A percentile compares a stretch with the other conserved stretches of the same genome.
These are phyloP conservation scores for Ophonus ardosiacus DNA, from an alignment of 2,888 invertebrate species.

Conservation along the genomic window DNA sequence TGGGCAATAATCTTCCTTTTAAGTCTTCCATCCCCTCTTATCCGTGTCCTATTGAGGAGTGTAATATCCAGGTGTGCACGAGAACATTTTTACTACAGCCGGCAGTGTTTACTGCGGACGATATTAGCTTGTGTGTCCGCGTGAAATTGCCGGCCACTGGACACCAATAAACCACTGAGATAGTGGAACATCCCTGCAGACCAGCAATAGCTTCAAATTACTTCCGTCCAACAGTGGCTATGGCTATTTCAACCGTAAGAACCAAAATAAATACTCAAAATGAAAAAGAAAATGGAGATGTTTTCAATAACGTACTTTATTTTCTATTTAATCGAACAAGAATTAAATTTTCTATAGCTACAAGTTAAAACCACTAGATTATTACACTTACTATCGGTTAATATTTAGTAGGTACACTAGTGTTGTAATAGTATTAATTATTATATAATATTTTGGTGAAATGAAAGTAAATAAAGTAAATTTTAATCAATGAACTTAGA, in stretches of 20 bases:
- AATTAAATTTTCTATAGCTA: no score
- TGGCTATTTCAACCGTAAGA: background rate
- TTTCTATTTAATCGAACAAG: no score
- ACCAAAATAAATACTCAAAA: background rate
- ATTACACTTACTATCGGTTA: no score
- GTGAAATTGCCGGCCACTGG: constrained; percentile 20
- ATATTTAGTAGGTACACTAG: no score
- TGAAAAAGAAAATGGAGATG: background rate
- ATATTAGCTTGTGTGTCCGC: constrained; percentile 19
- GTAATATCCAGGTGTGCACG: background rate
- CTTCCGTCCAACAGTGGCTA: background rate
- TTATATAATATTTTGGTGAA: no score
- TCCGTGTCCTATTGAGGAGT: background rate
- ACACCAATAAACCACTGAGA: constrained; percentile 14
- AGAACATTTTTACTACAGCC: background rate
- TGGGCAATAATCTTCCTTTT: background rate
- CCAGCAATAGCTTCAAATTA: constrained; percentile 11
- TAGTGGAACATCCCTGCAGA: background rate
- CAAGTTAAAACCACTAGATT: no score
- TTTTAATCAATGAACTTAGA: no score
- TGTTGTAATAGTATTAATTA: no score
- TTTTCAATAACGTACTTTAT: no score
- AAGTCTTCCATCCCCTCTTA: background rate
- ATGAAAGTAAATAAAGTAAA: no score
- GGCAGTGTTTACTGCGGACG: constrained; percentile 15